Base-by-base conservation (phyloP, 2,113 vertebrate genomes). In the Xenus cinereus region DNA sequence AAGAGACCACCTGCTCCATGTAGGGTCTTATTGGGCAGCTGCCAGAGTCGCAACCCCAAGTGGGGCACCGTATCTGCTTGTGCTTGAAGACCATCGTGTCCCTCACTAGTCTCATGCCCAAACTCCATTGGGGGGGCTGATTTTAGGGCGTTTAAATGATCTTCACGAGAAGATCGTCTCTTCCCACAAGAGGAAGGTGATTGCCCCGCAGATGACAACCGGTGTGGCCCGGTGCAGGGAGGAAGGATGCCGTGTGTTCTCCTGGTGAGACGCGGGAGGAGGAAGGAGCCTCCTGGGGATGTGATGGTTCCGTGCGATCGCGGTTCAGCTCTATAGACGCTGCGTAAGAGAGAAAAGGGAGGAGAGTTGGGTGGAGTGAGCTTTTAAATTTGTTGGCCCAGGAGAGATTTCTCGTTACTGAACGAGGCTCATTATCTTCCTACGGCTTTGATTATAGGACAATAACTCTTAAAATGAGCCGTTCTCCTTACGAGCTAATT, bases 291-390 rank as follows among this genome's bases (percentile, higher is more conserved):
- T 33, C 14, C 1, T 2, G 33, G 56, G 50, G 56, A 2, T 2
- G 26, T 1, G 30, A 39, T 14, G 24, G 15, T 39, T 17, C n/a
- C 3, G 2, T 1, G 18, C 3, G 2, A 5, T 9, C 1, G 2
- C 7, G 1, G 21, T 18, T 41, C 9, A 3, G 69, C 39, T 33
- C 45, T 11, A 7, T 11, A 24, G 39, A 9, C 9, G 43, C 13
- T 5, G n/a, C 16, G 1, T 35, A 10, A 15, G 14, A 19, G 57
- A 4, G 22, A 1, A 28, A 21, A 21, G 24, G 21, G 30, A 51
- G 53, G 41, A 17, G 76, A 26, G 21, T 5, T 14, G 57, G 5
- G 3, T 9, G 10, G 73, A 54, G 32, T 6, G 4, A n/a, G 41
- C 32, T 62, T 48, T 53, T 11, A 26, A 37, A 50, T 51, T 74